A percentile compares a stretch with the other conserved stretches of the same genome.
These are phyloP conservation scores for Crematogaster levior DNA, from an alignment of 2,888 invertebrate genomes.

Conservation along the genomic window DNA sequence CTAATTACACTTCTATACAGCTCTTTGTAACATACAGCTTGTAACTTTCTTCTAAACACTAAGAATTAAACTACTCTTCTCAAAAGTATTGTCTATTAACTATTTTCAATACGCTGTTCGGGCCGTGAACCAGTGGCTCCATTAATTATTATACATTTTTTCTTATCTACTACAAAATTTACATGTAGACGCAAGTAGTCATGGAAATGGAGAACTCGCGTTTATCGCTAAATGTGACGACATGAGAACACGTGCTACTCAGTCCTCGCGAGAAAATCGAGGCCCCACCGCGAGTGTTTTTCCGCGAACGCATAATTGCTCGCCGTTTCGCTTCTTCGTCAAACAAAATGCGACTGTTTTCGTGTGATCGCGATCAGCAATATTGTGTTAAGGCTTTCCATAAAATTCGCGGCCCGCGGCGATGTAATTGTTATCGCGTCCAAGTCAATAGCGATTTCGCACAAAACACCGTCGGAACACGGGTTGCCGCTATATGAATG, in stretches of 20 bases:
- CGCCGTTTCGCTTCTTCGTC: constrained; percentile 18
- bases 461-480: constrained; percentile 63
- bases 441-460: constrained; percentile 71
- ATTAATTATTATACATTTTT: background rate
- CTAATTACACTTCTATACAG: constrained; percentile 11
- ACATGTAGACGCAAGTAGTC: background rate
- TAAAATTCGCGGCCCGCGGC: constrained; percentile 58
- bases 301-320: constrained; percentile 31
- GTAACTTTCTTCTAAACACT: background rate
- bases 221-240: background rate
- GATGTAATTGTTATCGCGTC: constrained; percentile 64
- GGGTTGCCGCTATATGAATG: constrained; percentile 59
- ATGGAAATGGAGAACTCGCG: background rate
- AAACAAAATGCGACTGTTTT: constrained; percentile 49
- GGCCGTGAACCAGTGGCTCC: background rate
- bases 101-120: background rate
- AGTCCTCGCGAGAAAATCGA: background rate
- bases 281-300: constrained; percentile 19
- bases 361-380: constrained; percentile 50
- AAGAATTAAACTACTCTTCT: background rate
- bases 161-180: background rate
- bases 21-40: background rate
- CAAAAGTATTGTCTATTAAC: background rate
- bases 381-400: constrained; percentile 59
- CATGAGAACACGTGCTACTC: background rate